A percentile compares a stretch with the other conserved stretches of the same genome.
Conservation (phyloP, 2,888 invertebrate genomes). For the Leucophenga maculata region DNA sequence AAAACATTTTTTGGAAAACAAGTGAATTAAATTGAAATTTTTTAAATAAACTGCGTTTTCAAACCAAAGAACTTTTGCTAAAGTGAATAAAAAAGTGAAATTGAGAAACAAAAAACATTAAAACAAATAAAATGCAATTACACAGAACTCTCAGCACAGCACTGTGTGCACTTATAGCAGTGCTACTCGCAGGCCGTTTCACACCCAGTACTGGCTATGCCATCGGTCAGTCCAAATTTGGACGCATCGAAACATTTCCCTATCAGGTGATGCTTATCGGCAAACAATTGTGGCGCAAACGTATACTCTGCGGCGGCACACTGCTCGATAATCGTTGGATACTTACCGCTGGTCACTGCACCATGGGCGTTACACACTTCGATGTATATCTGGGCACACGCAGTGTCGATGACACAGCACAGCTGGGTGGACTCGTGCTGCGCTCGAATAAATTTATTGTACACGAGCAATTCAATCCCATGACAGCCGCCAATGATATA, state of each 20-base stretch:
- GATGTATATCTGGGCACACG: conserved; percentile 70
- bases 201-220: conserved; percentile 52
- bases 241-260: conserved; percentile 67
- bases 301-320: conserved; percentile 70
- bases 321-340: conserved; percentile 68
- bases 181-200: conserved; percentile 11
- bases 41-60: neutral
- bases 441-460: conserved; percentile 66
- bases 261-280: conserved; percentile 72
- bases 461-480: conserved; percentile 66
- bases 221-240: conserved; percentile 66
- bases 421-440: conserved; percentile 60
- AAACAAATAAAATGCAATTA: conserved; percentile 33
- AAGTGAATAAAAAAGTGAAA: conserved; percentile 15
- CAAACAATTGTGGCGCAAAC: conserved; percentile 65
- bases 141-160: conserved; percentile 20
- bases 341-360: conserved; percentile 70
- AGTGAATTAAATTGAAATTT: conserved; percentile 1
- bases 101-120: neutral
- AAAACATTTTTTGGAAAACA: neutral
- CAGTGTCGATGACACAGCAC: conserved; percentile 58
- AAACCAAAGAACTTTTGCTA: conserved; percentile 22
- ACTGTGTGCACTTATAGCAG: neutral
- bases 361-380: conserved; percentile 66
- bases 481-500: conserved; percentile 68